Evolutionary conservation across 2,888 invertebrate species (phyloP), one percentile per base, ranked within the genome.

Genomic region (Laspeyria flexula): DNA sequence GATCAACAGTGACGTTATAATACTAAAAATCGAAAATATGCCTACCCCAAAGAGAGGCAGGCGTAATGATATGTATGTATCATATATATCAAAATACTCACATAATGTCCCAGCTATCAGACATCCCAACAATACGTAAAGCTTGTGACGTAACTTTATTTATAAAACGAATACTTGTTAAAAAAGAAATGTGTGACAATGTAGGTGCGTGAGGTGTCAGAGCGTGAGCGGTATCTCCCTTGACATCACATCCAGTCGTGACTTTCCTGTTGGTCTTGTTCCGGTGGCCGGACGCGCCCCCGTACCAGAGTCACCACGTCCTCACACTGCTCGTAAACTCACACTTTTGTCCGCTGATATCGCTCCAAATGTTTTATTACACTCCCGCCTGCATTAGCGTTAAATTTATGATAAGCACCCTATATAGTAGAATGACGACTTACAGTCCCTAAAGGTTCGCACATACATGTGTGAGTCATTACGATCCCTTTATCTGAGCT

Each of bases 371-470:
- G 58, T 73, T 80, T 77, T 70, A 77, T 63, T 66, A 44, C 56
- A 44, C 45, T 50, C 61, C 48, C 44, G 58, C 55, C 55, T 59
- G 53, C 64, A 77, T 72, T 75, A 71, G 66, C 60, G 60, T 68
- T 52, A 69, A 78, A 67, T 77, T 79, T 74, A 79, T 70, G 77
- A 71, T 76, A 79, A 79, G 60, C 59, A 48, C 48, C 44, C 55
- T 60, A 31, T 65, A 47, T 71, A 74, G 57, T 40, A 56, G 53
- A 25, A 7, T 25, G 25, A 6, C 25, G 7, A 25, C 21, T 21
- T n/a, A n/a, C n/a, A n/a, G n/a, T n/a, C n/a, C n/a, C n/a, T 18
- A 18, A 18, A 18, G 18, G 18, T 5, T 18, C 2, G 18, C 18
- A 18, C 5, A 18, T 5, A 18, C 18, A n/a, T n/a, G n/a, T n/a